Base-by-base conservation (phyloP, 2,888 invertebrate species). In the Drosophila histrio region DNA sequence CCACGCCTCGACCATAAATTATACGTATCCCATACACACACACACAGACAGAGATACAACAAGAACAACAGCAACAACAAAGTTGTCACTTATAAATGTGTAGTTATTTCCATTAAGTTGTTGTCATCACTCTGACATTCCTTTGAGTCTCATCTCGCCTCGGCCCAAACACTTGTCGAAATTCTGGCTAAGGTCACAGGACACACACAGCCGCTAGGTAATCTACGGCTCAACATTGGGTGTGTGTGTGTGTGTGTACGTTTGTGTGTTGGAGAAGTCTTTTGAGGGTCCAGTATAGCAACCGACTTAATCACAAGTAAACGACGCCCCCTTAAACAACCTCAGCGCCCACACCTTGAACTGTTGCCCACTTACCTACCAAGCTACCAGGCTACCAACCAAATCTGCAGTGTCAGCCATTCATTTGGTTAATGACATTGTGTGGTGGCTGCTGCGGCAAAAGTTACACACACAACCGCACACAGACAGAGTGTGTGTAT, bases 381-480 rank as follows among this genome's bases (percentile, higher is more conserved):
- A 24, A 41, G n/a, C n/a, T n/a, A n/a, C n/a, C n/a, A n/a, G n/a
- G n/a, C n/a, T n/a, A n/a, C 36, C 38, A 24, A 41, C 13, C 58
- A 77, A 87, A 84, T 85, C 87, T 84, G 83, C 83, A 84, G 71
- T 77, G 88, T 84, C 87, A 84, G 83, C 87, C 83, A 84, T 84
- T 84, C 87, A 84, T 84, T 84, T 84, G 77, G 82, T 87, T 84
- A 84, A 84, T 84, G 83, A 87, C 87, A 87, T 83, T 87, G 87
- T 87, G 83, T 85, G 83, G 83, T 76, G 71, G 85, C 68, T 81
- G 79, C 82, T 87, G 83, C 83, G 83, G 82, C 85, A 83, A 81
- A 87, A 83, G 72, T 83, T 50, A 66, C 57, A 70, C 62, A 63
- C 38, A 59, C 52, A 59, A 54, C n/a, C 34, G 52, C 39, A 64